phyloP scores from a whole-genome alignment of 2,797 vertebrate genomes.

The Alectoris magna region DNA sequence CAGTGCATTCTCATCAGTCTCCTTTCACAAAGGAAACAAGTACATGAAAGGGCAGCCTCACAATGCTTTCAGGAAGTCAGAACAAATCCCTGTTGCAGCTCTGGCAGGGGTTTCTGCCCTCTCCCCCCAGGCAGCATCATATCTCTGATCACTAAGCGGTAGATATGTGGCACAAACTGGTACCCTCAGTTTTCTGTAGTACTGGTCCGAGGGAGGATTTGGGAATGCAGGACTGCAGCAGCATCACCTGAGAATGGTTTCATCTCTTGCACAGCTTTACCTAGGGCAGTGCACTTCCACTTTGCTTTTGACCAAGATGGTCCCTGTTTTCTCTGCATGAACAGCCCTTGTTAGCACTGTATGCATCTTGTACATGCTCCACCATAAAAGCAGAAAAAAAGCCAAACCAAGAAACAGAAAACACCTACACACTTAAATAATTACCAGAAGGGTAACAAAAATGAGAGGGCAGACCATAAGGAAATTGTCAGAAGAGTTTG shows the following conservation, averaged over 20 bases:
- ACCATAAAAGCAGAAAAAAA: background rate
- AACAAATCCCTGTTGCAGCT: background rate
- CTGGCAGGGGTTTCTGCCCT: background rate
- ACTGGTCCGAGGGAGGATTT: background rate
- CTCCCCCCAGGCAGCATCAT: background rate
- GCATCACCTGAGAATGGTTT: background rate
- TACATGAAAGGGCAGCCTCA: background rate
- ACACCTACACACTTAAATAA: background rate
- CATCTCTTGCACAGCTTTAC: background rate
- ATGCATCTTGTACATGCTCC: background rate
- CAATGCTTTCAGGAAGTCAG: background rate
- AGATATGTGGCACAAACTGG: background rate
- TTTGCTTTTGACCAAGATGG: background rate
- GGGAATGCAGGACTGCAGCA: background rate
- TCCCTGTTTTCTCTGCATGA: background rate
- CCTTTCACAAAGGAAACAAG: background rate
- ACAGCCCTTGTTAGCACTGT: background rate
- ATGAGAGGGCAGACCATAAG: background rate
- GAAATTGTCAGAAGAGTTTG: background rate
- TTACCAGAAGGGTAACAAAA: background rate
- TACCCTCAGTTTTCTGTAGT: background rate
- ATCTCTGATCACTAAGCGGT: background rate
- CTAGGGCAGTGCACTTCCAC: rapidly evolving
- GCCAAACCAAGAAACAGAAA: background rate
- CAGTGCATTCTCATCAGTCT: background rate